Conservation (phyloP, 2,113 vertebrate genomes). For the Condylura cristata region DNA sequence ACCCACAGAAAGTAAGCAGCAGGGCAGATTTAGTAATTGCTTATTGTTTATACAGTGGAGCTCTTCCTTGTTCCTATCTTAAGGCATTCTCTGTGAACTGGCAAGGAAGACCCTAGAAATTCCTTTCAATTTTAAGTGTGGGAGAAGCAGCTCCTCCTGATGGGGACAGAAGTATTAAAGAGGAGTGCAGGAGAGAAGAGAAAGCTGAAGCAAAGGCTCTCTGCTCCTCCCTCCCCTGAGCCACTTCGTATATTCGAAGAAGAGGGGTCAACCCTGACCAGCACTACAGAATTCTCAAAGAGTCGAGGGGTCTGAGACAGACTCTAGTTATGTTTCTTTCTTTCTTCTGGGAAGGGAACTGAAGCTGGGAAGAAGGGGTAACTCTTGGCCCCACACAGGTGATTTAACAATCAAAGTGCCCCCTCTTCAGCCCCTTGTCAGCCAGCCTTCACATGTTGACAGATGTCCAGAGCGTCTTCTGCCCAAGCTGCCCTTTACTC, state of each 20-base stretch:
- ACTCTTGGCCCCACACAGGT: not conserved
- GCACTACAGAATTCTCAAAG: not conserved
- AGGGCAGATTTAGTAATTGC: not conserved
- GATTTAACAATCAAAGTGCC: not conserved
- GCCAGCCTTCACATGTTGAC: not conserved
- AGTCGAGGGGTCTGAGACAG: not conserved
- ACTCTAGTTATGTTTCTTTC: not conserved
- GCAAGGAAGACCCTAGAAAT: not conserved
- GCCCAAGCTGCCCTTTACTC: not conserved
- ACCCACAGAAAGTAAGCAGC: not conserved
- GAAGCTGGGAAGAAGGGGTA: not conserved
- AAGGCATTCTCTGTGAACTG: not conserved
- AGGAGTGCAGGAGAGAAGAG: not conserved
- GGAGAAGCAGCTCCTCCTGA: not conserved
- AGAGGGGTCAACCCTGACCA: not conserved
- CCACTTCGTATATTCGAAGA: not conserved
- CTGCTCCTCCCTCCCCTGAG: not conserved
- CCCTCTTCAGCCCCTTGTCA: not conserved
- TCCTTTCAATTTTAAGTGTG: not conserved
- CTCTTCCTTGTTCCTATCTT: not conserved
- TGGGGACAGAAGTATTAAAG: not conserved
- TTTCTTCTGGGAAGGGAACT: not conserved
- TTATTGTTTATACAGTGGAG: not conserved
- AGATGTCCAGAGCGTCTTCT: not conserved
- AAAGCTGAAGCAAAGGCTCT: not conserved